Evolutionary conservation across 2,888 invertebrate genomes (phyloP), one percentile per base, ranked within the genome.

Genomic region (Watsonalla cultraria): DNA sequence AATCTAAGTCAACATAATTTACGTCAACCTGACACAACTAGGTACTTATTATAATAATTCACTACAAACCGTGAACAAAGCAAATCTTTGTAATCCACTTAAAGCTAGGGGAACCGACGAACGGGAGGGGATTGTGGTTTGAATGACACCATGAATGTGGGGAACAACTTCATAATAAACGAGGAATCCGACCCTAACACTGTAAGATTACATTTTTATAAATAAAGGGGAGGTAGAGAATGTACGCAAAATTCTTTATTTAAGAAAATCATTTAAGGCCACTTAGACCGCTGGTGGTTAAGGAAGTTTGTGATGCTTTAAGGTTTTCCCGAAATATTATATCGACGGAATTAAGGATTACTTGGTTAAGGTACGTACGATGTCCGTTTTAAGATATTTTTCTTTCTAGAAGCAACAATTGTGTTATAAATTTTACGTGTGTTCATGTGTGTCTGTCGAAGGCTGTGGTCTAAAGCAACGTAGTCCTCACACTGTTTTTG

Each of bases 141-240:
- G 59, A 67, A 66, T 61, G 65, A 65, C 61, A 65, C 56, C 61
- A 58, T 57, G 57, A 63, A 57, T 53, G 57, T 59, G 49, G 47
- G 58, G 61, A 58, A 61, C 58, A 65, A 69, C 60, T 66, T 65
- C 49, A 66, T 66, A 72, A 69, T 62, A 66, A 64, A 45, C 61
- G 56, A 59, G 63, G 55, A 60, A 60, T 58, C 57, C 49, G 49
- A 15, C 69, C 61, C 57, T 66, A 53, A 58, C 52, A 62, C 54
- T 59, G 47, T 54, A 64, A 60, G 61, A 71, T 65, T 61, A 62
- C 65, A 47, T 62, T 68, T 24, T 64, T 67, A 35, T 65, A 62
- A 72, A 63, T 64, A 66, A 60, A 72, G 57, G 68, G 66, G 60
- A 58, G 56, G 35, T 57, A 57, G 45, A 37, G 59, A 58, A 34